Percentiles rank a stretch among this genome's conserved stretches.
Conservation (phyloP, 2,888 invertebrate species). For the Masnerella sp. region DNA sequence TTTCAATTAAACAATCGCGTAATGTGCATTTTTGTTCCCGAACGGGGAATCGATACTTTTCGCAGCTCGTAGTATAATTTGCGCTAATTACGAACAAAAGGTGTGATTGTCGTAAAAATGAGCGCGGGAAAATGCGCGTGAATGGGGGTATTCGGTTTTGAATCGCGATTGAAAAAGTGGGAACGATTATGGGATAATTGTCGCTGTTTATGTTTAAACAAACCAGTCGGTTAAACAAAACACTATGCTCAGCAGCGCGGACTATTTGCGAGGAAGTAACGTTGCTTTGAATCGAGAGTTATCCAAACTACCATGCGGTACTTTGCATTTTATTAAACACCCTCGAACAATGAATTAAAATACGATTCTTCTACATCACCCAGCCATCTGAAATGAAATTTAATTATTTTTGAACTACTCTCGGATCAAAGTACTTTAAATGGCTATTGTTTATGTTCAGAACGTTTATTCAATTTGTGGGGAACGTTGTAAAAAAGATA, state of each 20-base stretch:
- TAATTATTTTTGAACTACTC: constrained; percentile 50
- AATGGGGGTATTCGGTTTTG: too few species aligned
- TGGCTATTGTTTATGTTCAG: constrained; percentile 28
- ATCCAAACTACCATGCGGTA: constrained; percentile 37
- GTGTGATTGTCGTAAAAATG: too few species aligned
- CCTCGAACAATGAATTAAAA: constrained; percentile 49
- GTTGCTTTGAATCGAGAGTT: constrained; percentile 33
- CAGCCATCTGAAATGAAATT: constrained; percentile 40
- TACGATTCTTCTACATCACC: constrained; percentile 37
- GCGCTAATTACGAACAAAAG: too few species aligned
- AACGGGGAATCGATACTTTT: too few species aligned
- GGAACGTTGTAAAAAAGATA: constrained; percentile 13
- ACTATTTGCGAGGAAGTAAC: constrained; percentile 31
- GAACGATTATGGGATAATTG: too few species aligned
- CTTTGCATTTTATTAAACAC: constrained; percentile 46
- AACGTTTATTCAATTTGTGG: constrained; percentile 38
- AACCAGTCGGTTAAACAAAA: constrained; percentile 1
- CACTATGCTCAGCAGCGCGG: constrained; percentile 3
- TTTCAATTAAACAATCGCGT: too few species aligned
- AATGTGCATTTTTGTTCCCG: too few species aligned
- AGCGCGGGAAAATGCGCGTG: too few species aligned
- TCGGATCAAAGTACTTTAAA: constrained; percentile 37
- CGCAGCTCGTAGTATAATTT: too few species aligned
- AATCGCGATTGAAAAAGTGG: too few species aligned
- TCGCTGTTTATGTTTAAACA: neutral